Conservation (phyloP, 2,888 invertebrate genomes). For the Merodon equestris region DNA sequence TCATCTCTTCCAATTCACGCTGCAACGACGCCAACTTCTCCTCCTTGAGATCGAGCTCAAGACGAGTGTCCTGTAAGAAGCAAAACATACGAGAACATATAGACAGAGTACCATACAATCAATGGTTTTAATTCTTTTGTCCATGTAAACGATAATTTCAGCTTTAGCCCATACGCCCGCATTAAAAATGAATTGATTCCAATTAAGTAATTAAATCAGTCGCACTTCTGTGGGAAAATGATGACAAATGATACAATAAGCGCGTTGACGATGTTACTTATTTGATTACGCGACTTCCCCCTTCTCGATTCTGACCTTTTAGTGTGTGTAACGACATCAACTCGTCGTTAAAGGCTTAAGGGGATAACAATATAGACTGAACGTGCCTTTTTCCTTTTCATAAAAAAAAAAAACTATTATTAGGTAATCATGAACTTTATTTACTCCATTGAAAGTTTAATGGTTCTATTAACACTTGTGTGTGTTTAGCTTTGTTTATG, state of each 20-base stretch:
- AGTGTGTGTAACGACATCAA: slow-evolving; percentile 25
- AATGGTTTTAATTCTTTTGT: too few relatives aligned
- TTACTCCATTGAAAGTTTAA: slow-evolving; percentile 31
- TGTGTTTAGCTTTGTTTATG: too few relatives aligned
- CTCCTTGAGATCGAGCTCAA: slow-evolving; percentile 93
- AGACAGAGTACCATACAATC: too few relatives aligned
- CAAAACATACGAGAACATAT: too few relatives aligned
- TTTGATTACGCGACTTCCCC: slow-evolving; percentile 32
- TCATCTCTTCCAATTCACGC: slow-evolving; percentile 91
- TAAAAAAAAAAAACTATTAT: too few relatives aligned
- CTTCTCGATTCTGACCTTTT: slow-evolving; percentile 31
- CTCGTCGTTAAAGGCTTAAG: slow-evolving; percentile 11
- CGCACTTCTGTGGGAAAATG: slow-evolving; percentile 10
- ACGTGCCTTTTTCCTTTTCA: too few relatives aligned
- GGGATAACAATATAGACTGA: slow-evolving; percentile 16
- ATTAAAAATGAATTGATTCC: slow-evolving; percentile 30
- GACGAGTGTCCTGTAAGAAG: slow-evolving; percentile 86
- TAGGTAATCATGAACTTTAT: too few relatives aligned
- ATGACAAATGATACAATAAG: too few relatives aligned
- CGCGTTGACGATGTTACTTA: slow-evolving; percentile 17
- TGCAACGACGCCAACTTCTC: slow-evolving; percentile 89
- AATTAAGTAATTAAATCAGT: slow-evolving; percentile 52
- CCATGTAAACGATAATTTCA: slow-evolving; percentile 2
- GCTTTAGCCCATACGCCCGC: not conserved
- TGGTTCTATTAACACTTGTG: slow-evolving; percentile 32